Evolutionary conservation across 2,113 vertebrate genomes (phyloP).

Genomic region (Apaloderma vittatum): DNA sequence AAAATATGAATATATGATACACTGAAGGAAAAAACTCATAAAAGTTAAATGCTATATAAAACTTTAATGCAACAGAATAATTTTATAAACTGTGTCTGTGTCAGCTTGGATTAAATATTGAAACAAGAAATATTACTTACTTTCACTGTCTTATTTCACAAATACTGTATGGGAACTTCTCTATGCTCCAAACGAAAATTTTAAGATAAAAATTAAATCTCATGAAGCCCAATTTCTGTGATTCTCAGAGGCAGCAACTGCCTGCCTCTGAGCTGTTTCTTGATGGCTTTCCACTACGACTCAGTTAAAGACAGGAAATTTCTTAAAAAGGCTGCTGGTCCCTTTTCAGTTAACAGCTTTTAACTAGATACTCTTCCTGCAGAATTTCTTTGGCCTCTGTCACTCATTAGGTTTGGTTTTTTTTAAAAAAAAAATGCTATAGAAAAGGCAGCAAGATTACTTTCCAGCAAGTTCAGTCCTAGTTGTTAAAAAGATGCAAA

Average conservation of each 20-base stretch:
- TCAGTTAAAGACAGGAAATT: not conserved
- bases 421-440: not conserved
- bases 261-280: not conserved
- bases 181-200: not conserved
- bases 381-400: not conserved
- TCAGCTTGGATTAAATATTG: slow-evolving; percentile 71
- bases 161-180: not conserved
- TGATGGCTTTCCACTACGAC: not conserved
- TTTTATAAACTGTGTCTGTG: slow-evolving; percentile 74
- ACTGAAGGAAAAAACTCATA: slow-evolving; percentile 73
- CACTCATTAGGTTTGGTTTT: not conserved
- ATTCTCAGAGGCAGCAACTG: not conserved
- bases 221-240: not conserved
- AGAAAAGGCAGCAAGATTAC: not conserved
- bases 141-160: slow-evolving; percentile 43
- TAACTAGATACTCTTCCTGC: not conserved
- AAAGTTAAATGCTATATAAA: slow-evolving; percentile 72
- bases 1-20: slow-evolving; percentile 74
- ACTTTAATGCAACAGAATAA: slow-evolving; percentile 80
- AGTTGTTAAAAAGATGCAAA: not conserved
- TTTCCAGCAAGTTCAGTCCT: not conserved
- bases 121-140: slow-evolving; percentile 41
- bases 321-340: not conserved
- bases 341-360: not conserved
- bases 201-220: not conserved